Conservation (phyloP, 23 tunicate genomes). For the Styela clava region DNA sequence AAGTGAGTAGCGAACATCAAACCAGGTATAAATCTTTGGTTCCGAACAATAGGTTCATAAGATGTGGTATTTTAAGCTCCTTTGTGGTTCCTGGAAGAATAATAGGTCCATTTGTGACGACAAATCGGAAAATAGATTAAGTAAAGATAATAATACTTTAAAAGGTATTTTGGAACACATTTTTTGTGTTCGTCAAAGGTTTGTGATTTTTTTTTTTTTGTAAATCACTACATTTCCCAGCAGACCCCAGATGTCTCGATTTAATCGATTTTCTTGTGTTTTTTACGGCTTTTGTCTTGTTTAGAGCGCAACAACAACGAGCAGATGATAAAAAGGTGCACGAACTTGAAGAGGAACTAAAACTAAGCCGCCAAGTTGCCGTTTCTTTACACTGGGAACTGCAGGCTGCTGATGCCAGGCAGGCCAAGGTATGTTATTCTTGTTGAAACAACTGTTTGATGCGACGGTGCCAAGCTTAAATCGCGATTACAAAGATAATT, state of each 20-base stretch:
- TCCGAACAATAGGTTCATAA: not conserved
- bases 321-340: constrained; percentile 4
- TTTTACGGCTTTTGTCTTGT: not conserved
- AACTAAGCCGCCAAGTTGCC: constrained; percentile 59
- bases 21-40: too few species aligned
- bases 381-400: constrained; percentile 70
- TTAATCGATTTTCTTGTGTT: not conserved
- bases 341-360: constrained; percentile 54
- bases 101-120: not conserved
- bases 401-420: constrained; percentile 51
- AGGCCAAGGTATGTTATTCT: constrained; percentile 6
- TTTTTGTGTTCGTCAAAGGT: too few species aligned
- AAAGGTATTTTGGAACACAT: not conserved
- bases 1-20: too few species aligned
- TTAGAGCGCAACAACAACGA: constrained; percentile 10
- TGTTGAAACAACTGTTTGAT: not conserved
- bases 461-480: too few species aligned
- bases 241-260: not conserved
- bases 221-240: too few species aligned
- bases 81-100: not conserved
- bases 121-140: not conserved
- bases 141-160: not conserved
- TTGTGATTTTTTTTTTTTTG: too few species aligned
- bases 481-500: too few species aligned
- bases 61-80: not conserved